Conservation (phyloP, 2,888 invertebrate species). For the Eledone cirrhosa region DNA sequence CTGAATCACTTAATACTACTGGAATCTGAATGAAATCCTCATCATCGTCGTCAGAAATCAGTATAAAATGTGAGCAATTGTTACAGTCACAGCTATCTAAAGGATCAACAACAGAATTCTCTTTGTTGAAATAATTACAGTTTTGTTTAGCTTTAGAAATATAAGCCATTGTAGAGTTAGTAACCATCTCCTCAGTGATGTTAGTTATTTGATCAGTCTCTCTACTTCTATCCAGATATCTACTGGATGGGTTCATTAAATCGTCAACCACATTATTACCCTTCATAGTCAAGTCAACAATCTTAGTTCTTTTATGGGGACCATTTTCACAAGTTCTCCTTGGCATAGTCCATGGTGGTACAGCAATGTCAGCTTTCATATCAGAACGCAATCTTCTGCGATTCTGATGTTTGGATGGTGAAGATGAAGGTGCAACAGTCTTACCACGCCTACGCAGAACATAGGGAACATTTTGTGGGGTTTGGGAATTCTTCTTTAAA, state of each 20-base stretch:
- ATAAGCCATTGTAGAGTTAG: too few relatives aligned
- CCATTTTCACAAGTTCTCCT: too few relatives aligned
- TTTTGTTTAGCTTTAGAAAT: too few relatives aligned
- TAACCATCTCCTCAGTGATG: too few relatives aligned
- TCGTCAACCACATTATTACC: too few relatives aligned
- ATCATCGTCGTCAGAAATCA: slow-evolving; percentile 1
- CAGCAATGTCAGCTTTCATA: not conserved
- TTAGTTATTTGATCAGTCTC: too few relatives aligned
- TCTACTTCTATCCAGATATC: too few relatives aligned
- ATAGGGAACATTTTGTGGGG: not conserved
- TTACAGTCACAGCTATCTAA: slow-evolving; percentile 17
- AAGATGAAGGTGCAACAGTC: not conserved
- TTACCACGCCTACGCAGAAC: not conserved
- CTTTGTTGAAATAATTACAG: not conserved
- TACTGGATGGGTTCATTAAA: too few relatives aligned
- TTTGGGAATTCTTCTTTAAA: too few relatives aligned
- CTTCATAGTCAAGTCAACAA: too few relatives aligned
- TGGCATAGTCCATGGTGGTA: not conserved
- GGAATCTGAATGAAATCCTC: not conserved
- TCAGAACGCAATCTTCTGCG: slow-evolving; percentile 12
- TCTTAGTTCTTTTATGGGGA: too few relatives aligned
- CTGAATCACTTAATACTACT: not conserved
- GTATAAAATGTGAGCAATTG: not conserved
- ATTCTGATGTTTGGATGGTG: not conserved
- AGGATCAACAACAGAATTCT: not conserved